These are phyloP conservation scores for Tetragonisca angustula DNA, from an alignment of 2,888 invertebrate genomes.

Conservation along the genomic window DNA sequence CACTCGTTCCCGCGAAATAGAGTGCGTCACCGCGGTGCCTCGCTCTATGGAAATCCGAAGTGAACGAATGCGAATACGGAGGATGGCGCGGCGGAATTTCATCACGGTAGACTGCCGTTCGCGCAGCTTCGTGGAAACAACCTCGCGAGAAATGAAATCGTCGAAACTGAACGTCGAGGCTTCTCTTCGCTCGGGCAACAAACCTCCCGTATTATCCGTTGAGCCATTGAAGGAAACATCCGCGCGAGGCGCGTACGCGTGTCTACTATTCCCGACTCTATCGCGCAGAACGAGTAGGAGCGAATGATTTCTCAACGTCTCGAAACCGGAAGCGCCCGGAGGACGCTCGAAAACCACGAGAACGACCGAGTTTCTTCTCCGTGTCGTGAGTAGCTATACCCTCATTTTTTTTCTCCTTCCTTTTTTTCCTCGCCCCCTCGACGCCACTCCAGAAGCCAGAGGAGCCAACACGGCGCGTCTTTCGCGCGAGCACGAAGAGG, in stretches of 20 bases:
- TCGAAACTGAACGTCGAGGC: not conserved
- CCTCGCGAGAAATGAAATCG: not conserved
- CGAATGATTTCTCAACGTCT: constrained; percentile 71
- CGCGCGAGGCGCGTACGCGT: constrained; percentile 20
- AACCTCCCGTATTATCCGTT: not conserved
- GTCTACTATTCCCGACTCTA: constrained; percentile 40
- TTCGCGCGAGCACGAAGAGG: constrained; percentile 13
- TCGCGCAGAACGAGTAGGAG: constrained; percentile 12
- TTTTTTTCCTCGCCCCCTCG: constrained; percentile 3
- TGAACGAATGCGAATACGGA: constrained; percentile 16
- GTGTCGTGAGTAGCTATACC: constrained; percentile 45
- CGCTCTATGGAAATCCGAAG: constrained; percentile 59
- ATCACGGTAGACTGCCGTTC: not conserved
- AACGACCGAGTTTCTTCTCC: constrained; percentile 43
- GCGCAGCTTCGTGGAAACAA: constrained; percentile 5
- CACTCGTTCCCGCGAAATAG: constrained; percentile 59
- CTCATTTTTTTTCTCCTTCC: constrained; percentile 41
- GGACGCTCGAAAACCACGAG: constrained; percentile 64
- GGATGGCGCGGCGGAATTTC: constrained; percentile 22
- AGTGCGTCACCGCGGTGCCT: constrained; percentile 51
- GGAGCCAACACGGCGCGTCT: not conserved
- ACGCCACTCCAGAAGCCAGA: not conserved
- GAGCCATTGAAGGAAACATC: not conserved
- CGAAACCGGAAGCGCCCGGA: constrained; percentile 62
- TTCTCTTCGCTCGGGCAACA: too few relatives aligned